Evolutionary conservation across 2,113 vertebrate genomes (phyloP).

Genomic region (Mirounga angustirostris): DNA sequence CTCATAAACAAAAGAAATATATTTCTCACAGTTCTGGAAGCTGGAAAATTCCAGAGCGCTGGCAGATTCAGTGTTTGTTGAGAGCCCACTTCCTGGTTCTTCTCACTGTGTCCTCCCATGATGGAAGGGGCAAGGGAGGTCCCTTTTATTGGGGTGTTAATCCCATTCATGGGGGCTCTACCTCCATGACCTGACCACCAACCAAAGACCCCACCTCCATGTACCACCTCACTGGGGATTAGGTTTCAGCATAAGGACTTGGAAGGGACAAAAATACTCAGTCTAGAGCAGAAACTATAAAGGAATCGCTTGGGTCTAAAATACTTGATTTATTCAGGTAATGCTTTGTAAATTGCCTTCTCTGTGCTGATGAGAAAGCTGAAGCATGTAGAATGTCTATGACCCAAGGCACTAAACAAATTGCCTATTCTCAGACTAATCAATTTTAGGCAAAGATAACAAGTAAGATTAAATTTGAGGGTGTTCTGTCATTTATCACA

Average conservation of each 20-base stretch:
- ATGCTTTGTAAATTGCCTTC: constrained; percentile 24
- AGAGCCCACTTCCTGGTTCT: neutral
- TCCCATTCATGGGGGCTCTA: neutral
- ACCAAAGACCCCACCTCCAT: neutral
- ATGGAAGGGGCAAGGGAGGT: neutral
- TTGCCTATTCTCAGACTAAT: constrained; percentile 29
- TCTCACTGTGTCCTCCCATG: neutral
- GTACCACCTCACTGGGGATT: neutral
- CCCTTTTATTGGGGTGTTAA: neutral
- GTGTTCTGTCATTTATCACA: constrained; percentile 34
- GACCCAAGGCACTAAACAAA: constrained; percentile 42
- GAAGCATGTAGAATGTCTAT: constrained; percentile 29
- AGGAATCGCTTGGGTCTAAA: neutral
- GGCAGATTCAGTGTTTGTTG: neutral
- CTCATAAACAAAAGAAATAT: neutral
- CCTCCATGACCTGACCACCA: neutral
- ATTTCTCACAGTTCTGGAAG: neutral
- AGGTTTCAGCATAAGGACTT: neutral
- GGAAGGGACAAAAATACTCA: neutral
- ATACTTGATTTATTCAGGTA: constrained; percentile 19
- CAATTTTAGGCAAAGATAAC: constrained; percentile 43
- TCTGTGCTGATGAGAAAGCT: constrained; percentile 40
- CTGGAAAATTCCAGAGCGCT: neutral
- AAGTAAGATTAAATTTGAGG: constrained; percentile 41
- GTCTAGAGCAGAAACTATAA: neutral